Evolutionary conservation across 2,797 vertebrate species (phyloP).

Genomic region (Phalloptychus januarius): DNA sequence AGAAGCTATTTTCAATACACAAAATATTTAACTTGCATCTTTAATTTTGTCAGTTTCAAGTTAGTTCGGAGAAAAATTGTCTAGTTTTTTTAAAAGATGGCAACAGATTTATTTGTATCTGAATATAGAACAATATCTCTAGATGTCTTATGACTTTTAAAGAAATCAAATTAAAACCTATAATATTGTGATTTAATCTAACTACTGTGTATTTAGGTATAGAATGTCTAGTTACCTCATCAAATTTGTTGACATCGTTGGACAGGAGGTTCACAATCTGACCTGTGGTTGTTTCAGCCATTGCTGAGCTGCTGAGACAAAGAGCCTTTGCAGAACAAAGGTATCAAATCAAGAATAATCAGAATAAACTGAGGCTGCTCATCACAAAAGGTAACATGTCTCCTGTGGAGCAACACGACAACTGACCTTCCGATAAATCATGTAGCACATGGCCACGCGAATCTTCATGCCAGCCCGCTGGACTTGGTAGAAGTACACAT

Average conservation of each 20-base stretch:
- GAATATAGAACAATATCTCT: neutral
- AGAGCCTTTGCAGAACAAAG: constrained; percentile 83
- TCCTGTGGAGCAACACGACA: neutral
- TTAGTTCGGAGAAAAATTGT: neutral
- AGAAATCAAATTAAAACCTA: neutral
- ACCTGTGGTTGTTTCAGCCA: constrained; percentile 93
- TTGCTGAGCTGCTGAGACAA: constrained; percentile 86
- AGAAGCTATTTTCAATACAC: neutral
- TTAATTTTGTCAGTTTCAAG: neutral
- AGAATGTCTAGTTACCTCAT: constrained; percentile 85
- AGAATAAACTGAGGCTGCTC: neutral
- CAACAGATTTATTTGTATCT: neutral
- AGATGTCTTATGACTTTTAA: neutral
- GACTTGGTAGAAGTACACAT: constrained; percentile 93
- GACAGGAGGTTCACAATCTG: constrained; percentile 97
- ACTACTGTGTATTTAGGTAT: neutral
- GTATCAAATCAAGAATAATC: constrained; percentile 13
- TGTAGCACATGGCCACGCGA: constrained; percentile 93
- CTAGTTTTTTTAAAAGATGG: neutral
- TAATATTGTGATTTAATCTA: neutral
- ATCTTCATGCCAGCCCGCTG: constrained; percentile 93
- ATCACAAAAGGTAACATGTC: neutral
- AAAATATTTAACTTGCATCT: neutral
- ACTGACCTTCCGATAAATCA: constrained; percentile 95
- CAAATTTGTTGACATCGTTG: constrained; percentile 96